Percentiles rank a stretch among this genome's conserved stretches.
Evolutionary conservation across 2,888 invertebrate genomes (phyloP).

Genomic region (Tyria jacobaeae): DNA sequence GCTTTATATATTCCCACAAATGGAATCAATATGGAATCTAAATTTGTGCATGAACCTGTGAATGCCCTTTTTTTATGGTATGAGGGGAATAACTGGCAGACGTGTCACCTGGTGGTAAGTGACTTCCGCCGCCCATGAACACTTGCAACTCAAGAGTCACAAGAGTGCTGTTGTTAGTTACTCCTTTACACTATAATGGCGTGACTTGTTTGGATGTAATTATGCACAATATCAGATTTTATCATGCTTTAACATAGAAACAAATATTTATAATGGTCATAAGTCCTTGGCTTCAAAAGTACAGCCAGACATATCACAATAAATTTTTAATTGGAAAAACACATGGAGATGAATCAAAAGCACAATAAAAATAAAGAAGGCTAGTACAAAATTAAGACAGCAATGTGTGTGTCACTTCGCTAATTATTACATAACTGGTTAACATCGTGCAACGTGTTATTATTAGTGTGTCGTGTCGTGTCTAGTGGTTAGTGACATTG

Average conservation of each 20-base stretch:
- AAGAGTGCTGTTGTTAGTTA: neutral
- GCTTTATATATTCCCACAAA: too few relatives aligned
- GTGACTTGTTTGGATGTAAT: too few relatives aligned
- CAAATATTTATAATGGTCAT: neutral
- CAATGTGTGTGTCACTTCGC: conserved; percentile 13
- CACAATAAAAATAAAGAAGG: neutral
- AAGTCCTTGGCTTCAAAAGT: neutral
- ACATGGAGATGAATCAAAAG: neutral
- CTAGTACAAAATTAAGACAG: conserved; percentile 14
- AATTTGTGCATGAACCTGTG: too few relatives aligned
- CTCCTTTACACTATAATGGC: too few relatives aligned
- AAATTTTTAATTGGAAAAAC: neutral
- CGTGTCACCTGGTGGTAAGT: neutral
- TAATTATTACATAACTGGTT: conserved; percentile 18
- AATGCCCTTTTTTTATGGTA: neutral
- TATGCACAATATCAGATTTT: too few relatives aligned
- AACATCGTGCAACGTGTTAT: neutral
- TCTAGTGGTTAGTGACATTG: too few relatives aligned
- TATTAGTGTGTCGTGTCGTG: conserved; percentile 1
- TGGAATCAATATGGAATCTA: too few relatives aligned
- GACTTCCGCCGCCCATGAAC: neutral
- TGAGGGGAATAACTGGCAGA: neutral
- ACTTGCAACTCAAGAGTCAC: neutral
- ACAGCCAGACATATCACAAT: neutral
- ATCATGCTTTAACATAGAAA: too few relatives aligned